Conservation (phyloP, 53 echinoderm and acorn worm genomes). For the Hippasteria phrygiana region DNA sequence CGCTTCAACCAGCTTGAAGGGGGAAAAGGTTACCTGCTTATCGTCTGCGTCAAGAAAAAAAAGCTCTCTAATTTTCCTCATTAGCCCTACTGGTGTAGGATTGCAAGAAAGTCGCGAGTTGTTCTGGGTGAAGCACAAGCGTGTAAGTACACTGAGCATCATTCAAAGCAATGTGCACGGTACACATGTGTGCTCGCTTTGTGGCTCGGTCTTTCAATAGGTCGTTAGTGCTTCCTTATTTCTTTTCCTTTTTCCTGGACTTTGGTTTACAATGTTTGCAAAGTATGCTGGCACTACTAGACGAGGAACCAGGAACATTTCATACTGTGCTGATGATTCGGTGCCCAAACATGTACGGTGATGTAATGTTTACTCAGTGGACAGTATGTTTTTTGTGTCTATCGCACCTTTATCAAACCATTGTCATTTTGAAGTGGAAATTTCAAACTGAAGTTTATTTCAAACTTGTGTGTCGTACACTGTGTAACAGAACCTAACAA, state of each 20-base stretch:
- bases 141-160: background rate
- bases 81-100: slow-evolving; percentile 30
- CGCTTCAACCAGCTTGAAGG: background rate
- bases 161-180: background rate
- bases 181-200: background rate
- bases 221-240: background rate
- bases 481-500: too few species aligned
- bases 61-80: slow-evolving; percentile 34
- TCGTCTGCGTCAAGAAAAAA: slow-evolving; percentile 22
- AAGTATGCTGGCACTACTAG: background rate
- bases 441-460: too few species aligned
- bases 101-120: background rate
- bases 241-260: background rate
- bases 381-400: background rate
- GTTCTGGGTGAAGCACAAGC: background rate
- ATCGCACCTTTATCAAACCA: background rate
- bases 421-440: background rate
- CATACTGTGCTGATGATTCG: background rate
- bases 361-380: background rate
- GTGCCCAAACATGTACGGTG: background rate
- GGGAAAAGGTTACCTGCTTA: slow-evolving; percentile 28
- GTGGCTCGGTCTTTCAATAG: background rate
- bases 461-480: too few species aligned
- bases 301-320: background rate
- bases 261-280: background rate